Evolutionary conservation across 2,888 invertebrate species (phyloP), one percentile per base, ranked within the genome.

Genomic region (Vannuccia rotundouncinata): DNA sequence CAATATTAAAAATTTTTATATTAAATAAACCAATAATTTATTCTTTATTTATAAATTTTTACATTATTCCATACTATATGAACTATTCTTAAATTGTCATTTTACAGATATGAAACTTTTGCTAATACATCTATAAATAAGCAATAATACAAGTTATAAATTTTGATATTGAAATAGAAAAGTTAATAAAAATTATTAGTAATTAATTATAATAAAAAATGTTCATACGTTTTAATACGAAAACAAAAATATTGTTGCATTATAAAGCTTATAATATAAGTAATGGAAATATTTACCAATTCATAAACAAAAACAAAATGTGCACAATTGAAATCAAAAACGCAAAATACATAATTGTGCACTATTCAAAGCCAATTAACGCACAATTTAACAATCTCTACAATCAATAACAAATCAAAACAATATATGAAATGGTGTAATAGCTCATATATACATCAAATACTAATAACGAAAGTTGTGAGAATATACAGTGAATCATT

Each of bases 281-380:
- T 66, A 66, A 66, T 66, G 66, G 66, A 66, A 66, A 66, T 66
- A 66, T 66, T 66, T 66, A 66, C 66, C 22, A 66, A 66, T 66
- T 66, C 22, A 66, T 66, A 5, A 66, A 66, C 10, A 13, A 66
- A 66, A 66, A 5, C 5, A 66, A 66, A 66, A 27, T 66, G 22
- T 5, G 66, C 10, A 66, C 5, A 66, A 66, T 66, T 66, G 22
- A 66, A 66, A 5, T 5, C 25, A 66, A 27, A 22, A 66, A 45
- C 45, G 45, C 45, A 45, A 45, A 45, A 45, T 45, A 45, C 45
- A 45, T 45, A 45, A 45, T 45, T 45, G 45, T 5, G 17, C 45
- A 45, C 45, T 45, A 45, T 45, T 45, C 45, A 45, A 45, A 45
- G 45, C 45, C 45, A 45, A 45, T 45, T 45, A 66, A 22, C 66